Evolutionary conservation across 2,888 invertebrate genomes (phyloP), one percentile per base, ranked within the genome.

Genomic region (Molanna angustata): DNA sequence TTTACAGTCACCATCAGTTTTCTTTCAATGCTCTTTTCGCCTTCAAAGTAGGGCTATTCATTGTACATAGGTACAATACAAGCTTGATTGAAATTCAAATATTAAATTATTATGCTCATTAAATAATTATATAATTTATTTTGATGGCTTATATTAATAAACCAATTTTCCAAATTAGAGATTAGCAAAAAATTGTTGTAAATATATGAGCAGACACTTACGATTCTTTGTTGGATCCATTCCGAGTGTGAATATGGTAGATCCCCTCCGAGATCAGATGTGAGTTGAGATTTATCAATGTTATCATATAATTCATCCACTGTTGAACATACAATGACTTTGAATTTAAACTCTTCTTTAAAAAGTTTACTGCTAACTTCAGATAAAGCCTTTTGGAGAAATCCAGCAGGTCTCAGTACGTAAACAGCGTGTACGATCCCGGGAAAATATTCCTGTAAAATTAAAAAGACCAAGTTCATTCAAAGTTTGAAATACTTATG

Each of bases 151-250:
- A n/a, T n/a, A n/a, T n/a, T n/a, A n/a, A n/a, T n/a, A n/a, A n/a
- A n/a, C n/a, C n/a, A n/a, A n/a, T n/a, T n/a, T n/a, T n/a, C n/a
- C n/a, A n/a, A n/a, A n/a, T n/a, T n/a, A n/a, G n/a, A n/a, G n/a
- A n/a, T n/a, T 27, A 27, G 27, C 11, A 35, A n/a, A 35, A n/a
- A n/a, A n/a, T n/a, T n/a, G n/a, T n/a, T n/a, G n/a, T 6, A 27
- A 18, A 40, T 17, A 16, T 21, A 52, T 13, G 16, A 14, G 37
- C 39, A 17, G 21, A 11, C 21, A 74, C 86, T 82, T 71, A 97
- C 96, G 72, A 94, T 90, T 77, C 97, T 82, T 71, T 97, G 94
- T 66, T 95, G 90, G 67, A 97, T 94, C 97, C 97, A 98, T 66
- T 94, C 93, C 51, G 91, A 84, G 70, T 97, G 94, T 63, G 91